Evolutionary conservation across 2,113 vertebrate genomes (phyloP).

Genomic region (Lynx canadensis): DNA sequence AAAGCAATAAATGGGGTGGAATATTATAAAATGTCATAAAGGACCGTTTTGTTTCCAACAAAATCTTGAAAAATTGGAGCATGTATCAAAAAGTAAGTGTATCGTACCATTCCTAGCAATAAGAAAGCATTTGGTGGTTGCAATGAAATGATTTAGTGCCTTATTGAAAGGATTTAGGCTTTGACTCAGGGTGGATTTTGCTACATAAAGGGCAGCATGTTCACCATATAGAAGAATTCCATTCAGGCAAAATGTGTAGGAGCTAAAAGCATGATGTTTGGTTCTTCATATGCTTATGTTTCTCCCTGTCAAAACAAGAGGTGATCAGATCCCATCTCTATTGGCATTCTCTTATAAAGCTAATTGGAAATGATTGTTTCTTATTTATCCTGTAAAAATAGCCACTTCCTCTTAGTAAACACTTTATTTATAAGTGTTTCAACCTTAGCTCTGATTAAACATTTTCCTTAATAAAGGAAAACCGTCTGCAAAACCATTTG

Average conservation of each 20-base stretch:
- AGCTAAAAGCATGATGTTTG: background rate
- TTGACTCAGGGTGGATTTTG: slow-evolving; percentile 37
- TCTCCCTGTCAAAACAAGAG: slow-evolving; percentile 17
- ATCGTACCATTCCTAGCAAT: background rate
- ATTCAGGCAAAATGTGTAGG: background rate
- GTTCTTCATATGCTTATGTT: slow-evolving; percentile 1
- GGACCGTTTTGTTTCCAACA: slow-evolving; percentile 52
- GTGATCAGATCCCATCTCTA: background rate
- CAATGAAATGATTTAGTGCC: slow-evolving; percentile 55
- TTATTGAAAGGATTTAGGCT: slow-evolving; percentile 54
- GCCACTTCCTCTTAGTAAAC: background rate
- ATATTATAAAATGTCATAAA: slow-evolving; percentile 65
- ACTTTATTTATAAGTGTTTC: slow-evolving; percentile 32
- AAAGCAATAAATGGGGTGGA: slow-evolving; percentile 57
- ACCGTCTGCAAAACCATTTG: slow-evolving; percentile 16
- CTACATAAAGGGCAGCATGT: background rate
- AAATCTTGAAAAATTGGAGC: slow-evolving; percentile 29
- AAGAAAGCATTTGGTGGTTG: slow-evolving; percentile 31
- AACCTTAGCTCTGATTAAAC: background rate
- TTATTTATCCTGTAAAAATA: slow-evolving; percentile 32
- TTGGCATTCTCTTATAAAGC: slow-evolving; percentile 26
- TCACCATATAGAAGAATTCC: slow-evolving; percentile 15
- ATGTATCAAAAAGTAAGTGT: slow-evolving; percentile 29
- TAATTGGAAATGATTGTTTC: slow-evolving; percentile 30
- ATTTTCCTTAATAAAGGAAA: slow-evolving; percentile 25